These are phyloP conservation scores for Austrofundulus limnaeus DNA, from an alignment of 2,113 vertebrate species.

Conservation along the genomic window DNA sequence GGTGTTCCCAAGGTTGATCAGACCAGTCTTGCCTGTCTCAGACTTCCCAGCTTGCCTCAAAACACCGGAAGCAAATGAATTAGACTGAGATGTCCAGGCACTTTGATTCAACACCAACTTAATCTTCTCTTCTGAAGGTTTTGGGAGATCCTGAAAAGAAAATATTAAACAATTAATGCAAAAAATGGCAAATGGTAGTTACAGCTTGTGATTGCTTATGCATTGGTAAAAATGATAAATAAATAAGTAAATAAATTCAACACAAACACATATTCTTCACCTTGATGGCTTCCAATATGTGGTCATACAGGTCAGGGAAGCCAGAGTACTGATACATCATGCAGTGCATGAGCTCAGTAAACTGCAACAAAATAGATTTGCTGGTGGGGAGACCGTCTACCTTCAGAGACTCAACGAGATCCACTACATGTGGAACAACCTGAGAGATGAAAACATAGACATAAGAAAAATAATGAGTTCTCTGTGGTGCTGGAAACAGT, in stretches of 20 bases:
- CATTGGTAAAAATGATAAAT: background rate
- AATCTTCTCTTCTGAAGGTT: conserved; percentile 93
- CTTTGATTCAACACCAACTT: conserved; percentile 94
- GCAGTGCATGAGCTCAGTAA: conserved; percentile 92
- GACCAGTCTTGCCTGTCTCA: conserved; percentile 96
- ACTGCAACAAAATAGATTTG: conserved; percentile 87
- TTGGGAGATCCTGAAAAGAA: conserved; percentile 86
- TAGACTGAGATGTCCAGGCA: conserved; percentile 98
- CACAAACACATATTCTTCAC: conserved; percentile 67
- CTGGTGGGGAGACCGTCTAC: conserved; percentile 88
- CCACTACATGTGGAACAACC: conserved; percentile 90
- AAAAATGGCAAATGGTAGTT: background rate
- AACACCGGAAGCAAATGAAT: conserved; percentile 88
- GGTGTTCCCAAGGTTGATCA: conserved; percentile 97
- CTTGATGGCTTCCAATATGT: conserved; percentile 93
- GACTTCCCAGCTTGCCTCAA: conserved; percentile 91
- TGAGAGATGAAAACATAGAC: conserved; percentile 49
- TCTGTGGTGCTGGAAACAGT: background rate
- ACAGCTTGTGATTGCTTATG: background rate
- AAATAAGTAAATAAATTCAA: background rate
- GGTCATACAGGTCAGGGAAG: conserved; percentile 97
- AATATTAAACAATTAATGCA: background rate
- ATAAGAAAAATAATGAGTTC: conserved; percentile 4
- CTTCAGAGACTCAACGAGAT: conserved; percentile 87
- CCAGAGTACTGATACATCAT: conserved; percentile 99